These are phyloP conservation scores for Aphis craccivora DNA, from an alignment of 1,140 invertebrate species.

Conservation along the genomic window DNA sequence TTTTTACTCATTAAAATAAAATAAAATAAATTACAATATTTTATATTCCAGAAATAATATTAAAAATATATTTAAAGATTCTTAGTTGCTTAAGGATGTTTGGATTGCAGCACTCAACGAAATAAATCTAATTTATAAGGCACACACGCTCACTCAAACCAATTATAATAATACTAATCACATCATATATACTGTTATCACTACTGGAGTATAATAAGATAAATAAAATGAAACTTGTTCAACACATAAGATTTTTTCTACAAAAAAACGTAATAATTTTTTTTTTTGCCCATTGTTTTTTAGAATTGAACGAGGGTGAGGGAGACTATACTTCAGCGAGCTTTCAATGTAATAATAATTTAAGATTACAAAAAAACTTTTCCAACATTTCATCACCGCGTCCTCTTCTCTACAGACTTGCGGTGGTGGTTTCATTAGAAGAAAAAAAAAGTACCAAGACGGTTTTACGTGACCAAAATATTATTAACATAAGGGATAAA, in stretches of 20 bases:
- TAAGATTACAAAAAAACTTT: conserved; percentile 34
- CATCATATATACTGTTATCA: background rate
- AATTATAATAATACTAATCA: background rate
- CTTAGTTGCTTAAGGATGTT: background rate
- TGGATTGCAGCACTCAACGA: background rate
- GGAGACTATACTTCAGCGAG: too few relatives aligned
- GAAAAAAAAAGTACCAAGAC: background rate
- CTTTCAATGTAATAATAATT: conserved; percentile 34
- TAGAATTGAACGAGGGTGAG: background rate
- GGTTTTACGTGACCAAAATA: conserved; percentile 40
- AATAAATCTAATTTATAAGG: background rate
- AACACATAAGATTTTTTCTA: background rate
- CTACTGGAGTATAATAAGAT: background rate
- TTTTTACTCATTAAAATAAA: background rate
- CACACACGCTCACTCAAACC: background rate
- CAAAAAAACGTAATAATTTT: background rate
- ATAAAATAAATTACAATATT: background rate
- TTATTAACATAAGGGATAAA: conserved; percentile 10
- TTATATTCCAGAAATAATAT: background rate
- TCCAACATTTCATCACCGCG: background rate
- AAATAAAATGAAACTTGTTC: background rate
- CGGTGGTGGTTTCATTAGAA: background rate
- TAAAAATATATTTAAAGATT: background rate
- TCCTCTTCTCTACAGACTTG: background rate
- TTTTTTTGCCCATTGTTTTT: background rate